A percentile compares a stretch with the other conserved stretches of the same genome.
These are phyloP conservation scores for Spondyliosoma cantharus DNA, from an alignment of 2,797 vertebrate species.

Conservation along the genomic window DNA sequence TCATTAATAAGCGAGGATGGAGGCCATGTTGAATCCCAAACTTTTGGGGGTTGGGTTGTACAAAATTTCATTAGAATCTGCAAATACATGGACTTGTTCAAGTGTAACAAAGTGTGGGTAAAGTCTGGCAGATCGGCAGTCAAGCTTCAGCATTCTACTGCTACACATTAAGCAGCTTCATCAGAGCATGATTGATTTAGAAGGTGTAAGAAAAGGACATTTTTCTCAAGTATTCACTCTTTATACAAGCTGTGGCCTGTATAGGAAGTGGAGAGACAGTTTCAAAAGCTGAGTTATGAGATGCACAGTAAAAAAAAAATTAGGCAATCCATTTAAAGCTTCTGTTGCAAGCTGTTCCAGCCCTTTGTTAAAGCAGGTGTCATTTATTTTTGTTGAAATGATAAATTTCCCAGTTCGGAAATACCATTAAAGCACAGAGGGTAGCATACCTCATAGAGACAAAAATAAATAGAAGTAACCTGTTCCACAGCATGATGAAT, in stretches of 20 bases:
- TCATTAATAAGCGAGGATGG: too few relatives aligned
- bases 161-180: conserved; percentile 32
- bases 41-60: not conserved
- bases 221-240: conserved; percentile 20
- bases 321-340: conserved; percentile 42
- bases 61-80: not conserved
- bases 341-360: conserved; percentile 22
- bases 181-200: conserved; percentile 41
- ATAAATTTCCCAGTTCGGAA: conserved; percentile 45
- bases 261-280: conserved; percentile 20
- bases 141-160: conserved; percentile 23
- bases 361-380: conserved; percentile 28
- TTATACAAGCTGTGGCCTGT: conserved; percentile 20
- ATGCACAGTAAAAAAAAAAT: conserved; percentile 39
- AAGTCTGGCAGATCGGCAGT: conserved; percentile 41
- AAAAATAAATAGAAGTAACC: conserved; percentile 48
- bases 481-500: conserved; percentile 41
- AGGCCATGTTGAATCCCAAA: too few relatives aligned
- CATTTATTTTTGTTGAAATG: conserved; percentile 38
- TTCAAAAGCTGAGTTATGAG: conserved; percentile 50
- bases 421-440: conserved; percentile 32
- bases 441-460: conserved; percentile 23
- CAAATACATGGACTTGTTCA: conserved; percentile 30
- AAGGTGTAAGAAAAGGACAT: conserved; percentile 21
- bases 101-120: conserved; percentile 16